A percentile compares a stretch with the other conserved stretches of the same genome.
Evolutionary conservation across 2,797 vertebrate genomes (phyloP).

Genomic region (Simalia tracyae): DNA sequence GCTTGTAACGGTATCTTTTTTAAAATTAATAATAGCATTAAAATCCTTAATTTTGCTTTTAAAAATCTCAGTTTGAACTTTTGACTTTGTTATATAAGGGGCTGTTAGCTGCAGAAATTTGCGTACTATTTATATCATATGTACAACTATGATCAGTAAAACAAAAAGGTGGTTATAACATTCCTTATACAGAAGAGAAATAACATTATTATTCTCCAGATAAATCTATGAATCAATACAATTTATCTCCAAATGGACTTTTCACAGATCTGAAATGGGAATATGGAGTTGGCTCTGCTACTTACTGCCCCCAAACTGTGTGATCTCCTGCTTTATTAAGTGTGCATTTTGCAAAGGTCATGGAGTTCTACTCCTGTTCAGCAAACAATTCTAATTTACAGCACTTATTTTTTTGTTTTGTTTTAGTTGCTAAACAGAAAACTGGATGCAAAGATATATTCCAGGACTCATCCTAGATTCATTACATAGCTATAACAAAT

Average conservation of each 20-base stretch:
- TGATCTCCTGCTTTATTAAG: slow-evolving; percentile 11
- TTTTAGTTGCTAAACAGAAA: background rate
- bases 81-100: background rate
- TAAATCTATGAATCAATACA: background rate
- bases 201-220: background rate
- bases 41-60: background rate
- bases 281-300: background rate
- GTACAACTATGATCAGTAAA: background rate
- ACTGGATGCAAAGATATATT: background rate
- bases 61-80: background rate
- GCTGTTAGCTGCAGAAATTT: background rate
- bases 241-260: background rate
- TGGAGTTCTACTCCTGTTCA: slow-evolving; percentile 12
- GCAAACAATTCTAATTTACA: background rate
- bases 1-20: background rate
- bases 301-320: background rate
- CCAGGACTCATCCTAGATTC: background rate
- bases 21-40: background rate
- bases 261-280: background rate
- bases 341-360: slow-evolving; percentile 15
- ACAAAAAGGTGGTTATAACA: background rate
- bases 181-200: background rate
- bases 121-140: background rate
- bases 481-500: background rate
- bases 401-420: background rate